Conservation (phyloP, 2,113 vertebrate genomes). For the Pelvicachromis taeniatus region DNA sequence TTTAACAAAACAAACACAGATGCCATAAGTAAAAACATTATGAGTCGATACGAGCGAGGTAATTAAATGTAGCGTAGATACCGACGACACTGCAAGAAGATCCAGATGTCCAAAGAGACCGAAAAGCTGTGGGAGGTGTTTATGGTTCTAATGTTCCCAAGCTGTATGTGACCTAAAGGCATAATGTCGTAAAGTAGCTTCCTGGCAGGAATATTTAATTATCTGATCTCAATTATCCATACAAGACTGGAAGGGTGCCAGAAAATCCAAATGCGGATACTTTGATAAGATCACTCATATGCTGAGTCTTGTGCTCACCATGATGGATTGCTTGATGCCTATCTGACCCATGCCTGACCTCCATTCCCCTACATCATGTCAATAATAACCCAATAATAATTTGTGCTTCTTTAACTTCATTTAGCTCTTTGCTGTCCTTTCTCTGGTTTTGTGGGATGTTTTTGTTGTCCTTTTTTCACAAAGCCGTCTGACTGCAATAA, state of each 20-base stretch:
- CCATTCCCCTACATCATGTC: not conserved
- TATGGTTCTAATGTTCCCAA: not conserved
- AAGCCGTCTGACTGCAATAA: not conserved
- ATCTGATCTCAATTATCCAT: not conserved
- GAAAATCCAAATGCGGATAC: not conserved
- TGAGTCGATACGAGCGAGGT: not conserved
- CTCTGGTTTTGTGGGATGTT: not conserved
- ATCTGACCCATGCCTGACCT: not conserved
- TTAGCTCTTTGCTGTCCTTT: not conserved
- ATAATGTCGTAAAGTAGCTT: not conserved
- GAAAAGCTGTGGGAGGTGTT: not conserved
- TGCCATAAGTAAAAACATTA: slow-evolving; percentile 3
- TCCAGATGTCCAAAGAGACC: not conserved
- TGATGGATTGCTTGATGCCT: slow-evolving; percentile 1
- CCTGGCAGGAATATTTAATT: not conserved
- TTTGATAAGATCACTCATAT: slow-evolving; percentile 1
- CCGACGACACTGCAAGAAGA: not conserved
- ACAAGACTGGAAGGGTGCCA: not conserved
- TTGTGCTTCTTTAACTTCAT: not conserved
- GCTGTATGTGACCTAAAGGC: not conserved
- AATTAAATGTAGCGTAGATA: not conserved
- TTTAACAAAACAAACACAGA: not conserved
- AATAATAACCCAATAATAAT: not conserved
- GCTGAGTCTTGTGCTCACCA: not conserved
- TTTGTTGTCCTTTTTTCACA: not conserved